These are phyloP conservation scores for Ganaspis brasiliensis DNA, from an alignment of 2,888 invertebrate genomes.

Conservation along the genomic window DNA sequence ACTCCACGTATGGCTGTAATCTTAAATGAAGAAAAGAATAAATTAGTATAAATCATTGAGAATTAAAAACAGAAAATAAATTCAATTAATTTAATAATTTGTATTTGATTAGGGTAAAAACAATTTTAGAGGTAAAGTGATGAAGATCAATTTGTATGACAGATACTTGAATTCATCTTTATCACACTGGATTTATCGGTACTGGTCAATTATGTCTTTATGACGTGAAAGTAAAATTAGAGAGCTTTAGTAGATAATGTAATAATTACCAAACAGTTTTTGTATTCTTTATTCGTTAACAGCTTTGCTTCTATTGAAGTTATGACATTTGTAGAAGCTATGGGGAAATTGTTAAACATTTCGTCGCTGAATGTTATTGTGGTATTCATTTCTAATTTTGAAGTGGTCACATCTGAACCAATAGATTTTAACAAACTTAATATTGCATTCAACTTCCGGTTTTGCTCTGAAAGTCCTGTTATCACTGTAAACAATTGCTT, in stretches of 20 bases:
- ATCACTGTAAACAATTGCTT: neutral
- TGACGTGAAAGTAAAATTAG: neutral
- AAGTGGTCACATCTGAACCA: neutral
- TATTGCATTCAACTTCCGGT: neutral
- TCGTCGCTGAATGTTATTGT: neutral
- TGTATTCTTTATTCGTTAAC: neutral
- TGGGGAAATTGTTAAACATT: neutral
- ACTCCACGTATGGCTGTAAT: conserved; percentile 3
- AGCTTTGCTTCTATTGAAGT: conserved; percentile 1
- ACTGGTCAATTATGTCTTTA: too few relatives aligned
- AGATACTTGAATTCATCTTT: too few relatives aligned
- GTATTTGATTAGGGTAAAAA: too few relatives aligned
- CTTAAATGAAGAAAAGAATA: neutral
- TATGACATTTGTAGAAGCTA: neutral
- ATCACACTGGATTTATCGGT: too few relatives aligned
- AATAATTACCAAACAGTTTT: neutral
- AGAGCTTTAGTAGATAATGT: neutral
- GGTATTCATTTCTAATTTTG: neutral
- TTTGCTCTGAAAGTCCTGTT: neutral
- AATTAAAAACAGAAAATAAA: too few relatives aligned
- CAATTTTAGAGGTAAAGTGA: too few relatives aligned
- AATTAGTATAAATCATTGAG: neutral
- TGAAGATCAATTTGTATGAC: too few relatives aligned
- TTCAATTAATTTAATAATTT: too few relatives aligned
- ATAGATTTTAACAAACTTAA: neutral